A percentile compares a stretch with the other conserved stretches of the same genome.
phyloP scores from a whole-genome alignment of 2,113 vertebrate genomes.

The Takifugu flavidus region DNA sequence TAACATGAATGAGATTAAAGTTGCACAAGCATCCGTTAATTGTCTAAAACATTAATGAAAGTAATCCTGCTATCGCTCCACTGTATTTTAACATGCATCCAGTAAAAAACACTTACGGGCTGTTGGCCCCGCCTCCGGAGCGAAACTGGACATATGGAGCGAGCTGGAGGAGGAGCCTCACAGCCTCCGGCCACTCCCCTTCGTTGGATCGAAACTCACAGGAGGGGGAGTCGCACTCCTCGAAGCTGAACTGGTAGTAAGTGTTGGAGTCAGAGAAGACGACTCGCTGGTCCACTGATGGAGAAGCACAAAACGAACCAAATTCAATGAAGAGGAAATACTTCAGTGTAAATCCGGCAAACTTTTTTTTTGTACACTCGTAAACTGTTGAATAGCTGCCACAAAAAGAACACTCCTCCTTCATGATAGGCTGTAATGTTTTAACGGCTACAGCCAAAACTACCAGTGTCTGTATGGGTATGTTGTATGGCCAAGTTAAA shows the following conservation, averaged over 20 bases:
- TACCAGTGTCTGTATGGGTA: too few species aligned
- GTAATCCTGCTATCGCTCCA: not conserved
- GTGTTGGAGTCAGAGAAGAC: conserved; percentile 89
- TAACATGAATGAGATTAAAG: not conserved
- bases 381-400: too few species aligned
- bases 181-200: conserved; percentile 89
- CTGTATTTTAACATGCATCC: not conserved
- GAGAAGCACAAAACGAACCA: conserved; percentile 6
- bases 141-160: conserved; percentile 84
- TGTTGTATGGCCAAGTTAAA: too few species aligned
- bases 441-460: too few species aligned
- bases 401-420: too few species aligned
- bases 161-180: conserved; percentile 86
- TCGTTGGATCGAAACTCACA: conserved; percentile 89
- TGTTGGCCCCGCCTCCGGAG: conserved; percentile 76
- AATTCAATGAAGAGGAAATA: too few species aligned
- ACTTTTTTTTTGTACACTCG: too few species aligned
- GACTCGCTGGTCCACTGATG: conserved; percentile 87
- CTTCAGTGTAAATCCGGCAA: too few species aligned
- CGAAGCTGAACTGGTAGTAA: conserved; percentile 96
- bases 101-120: conserved; percentile 79
- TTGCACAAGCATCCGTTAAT: not conserved
- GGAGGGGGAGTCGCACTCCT: conserved; percentile 87
- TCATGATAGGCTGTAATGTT: too few species aligned
- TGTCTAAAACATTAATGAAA: not conserved